These are phyloP conservation scores for Saturnia japonica DNA, from an alignment of 2,888 invertebrate genomes.

Conservation along the genomic window DNA sequence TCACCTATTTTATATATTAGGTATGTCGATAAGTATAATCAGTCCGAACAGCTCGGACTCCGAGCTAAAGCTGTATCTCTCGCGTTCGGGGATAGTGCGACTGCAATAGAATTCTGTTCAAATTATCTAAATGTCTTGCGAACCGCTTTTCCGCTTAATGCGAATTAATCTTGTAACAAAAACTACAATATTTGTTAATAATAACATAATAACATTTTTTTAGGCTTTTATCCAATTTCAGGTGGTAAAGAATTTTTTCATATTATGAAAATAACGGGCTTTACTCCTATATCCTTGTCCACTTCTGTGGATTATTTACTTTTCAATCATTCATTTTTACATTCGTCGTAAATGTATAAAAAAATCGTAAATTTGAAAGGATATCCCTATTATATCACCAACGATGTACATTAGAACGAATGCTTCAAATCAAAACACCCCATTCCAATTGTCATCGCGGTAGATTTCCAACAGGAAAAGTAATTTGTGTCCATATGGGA, in stretches of 20 bases:
- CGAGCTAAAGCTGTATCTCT: too few relatives aligned
- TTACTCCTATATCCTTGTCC: neutral
- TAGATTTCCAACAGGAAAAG: conserved; percentile 69
- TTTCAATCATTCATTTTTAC: neutral
- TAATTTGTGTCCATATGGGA: conserved; percentile 81
- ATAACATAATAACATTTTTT: neutral
- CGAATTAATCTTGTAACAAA: neutral
- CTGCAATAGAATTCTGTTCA: too few relatives aligned
- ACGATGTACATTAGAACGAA: conserved; percentile 33
- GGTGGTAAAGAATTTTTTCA: neutral
- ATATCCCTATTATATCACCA: conserved; percentile 38
- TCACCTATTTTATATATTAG: too few relatives aligned
- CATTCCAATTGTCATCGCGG: conserved; percentile 72
- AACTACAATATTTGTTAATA: neutral
- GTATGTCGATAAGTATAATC: too few relatives aligned
- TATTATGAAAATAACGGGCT: neutral
- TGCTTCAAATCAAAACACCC: conserved; percentile 57
- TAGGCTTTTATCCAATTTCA: neutral
- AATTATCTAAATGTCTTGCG: neutral
- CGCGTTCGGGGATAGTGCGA: too few relatives aligned
- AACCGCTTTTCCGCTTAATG: too few relatives aligned
- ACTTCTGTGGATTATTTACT: neutral
- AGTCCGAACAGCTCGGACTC: too few relatives aligned
- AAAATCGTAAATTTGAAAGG: neutral
- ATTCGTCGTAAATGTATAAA: neutral